Percentiles rank a stretch among this genome's conserved stretches.
phyloP scores from a whole-genome alignment of 1,140 invertebrate genomes.

The Drosophila repleta region DNA sequence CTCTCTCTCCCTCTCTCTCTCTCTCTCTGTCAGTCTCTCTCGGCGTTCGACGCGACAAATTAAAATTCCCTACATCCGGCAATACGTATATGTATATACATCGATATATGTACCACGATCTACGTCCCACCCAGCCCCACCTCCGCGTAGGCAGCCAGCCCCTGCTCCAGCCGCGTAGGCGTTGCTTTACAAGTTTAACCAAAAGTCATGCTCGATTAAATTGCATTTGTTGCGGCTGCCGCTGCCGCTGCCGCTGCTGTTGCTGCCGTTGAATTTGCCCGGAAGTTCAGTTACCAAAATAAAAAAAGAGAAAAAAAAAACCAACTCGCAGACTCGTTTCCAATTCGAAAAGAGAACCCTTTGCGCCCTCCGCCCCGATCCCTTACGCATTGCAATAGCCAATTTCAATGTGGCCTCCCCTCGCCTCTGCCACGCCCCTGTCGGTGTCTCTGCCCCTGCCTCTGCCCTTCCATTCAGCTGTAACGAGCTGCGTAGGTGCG shows the following conservation, averaged over 20 bases:
- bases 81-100: slow-evolving; percentile 9
- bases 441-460: background rate
- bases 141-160: background rate
- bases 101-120: slow-evolving; percentile 1
- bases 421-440: background rate
- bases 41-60: slow-evolving; percentile 74
- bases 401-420: background rate
- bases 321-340: slow-evolving; percentile 42
- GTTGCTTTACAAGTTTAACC: slow-evolving; percentile 81
- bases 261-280: slow-evolving; percentile 32
- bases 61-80: slow-evolving; percentile 81
- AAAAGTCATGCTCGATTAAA: slow-evolving; percentile 83
- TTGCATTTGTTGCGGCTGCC: slow-evolving; percentile 61
- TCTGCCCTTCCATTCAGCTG: slow-evolving; percentile 42
- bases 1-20: background rate
- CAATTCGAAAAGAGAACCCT: slow-evolving; percentile 38
- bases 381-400: background rate
- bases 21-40: too few relatives aligned
- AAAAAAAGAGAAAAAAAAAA: background rate
- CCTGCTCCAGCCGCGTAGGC: slow-evolving; percentile 55
- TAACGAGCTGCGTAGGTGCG: slow-evolving; percentile 71
- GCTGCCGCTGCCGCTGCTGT: slow-evolving; percentile 11
- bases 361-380: background rate
- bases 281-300: slow-evolving; percentile 78
- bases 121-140: background rate